These are phyloP conservation scores for Sebastolobus alascanus DNA, from an alignment of 2,797 vertebrate species.

Conservation along the genomic window DNA sequence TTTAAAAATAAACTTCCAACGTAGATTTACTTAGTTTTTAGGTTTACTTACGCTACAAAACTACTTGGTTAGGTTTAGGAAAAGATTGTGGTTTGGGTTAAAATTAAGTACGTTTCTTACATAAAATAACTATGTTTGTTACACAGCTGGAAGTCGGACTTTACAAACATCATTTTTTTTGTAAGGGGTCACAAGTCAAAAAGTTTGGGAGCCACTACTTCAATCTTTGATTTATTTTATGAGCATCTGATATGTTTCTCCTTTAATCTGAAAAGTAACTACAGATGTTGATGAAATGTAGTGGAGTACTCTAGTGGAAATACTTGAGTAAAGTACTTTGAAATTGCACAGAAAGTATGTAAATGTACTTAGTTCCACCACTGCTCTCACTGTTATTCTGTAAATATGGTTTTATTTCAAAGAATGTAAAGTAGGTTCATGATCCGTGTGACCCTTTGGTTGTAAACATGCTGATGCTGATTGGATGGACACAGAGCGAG, in stretches of 20 bases:
- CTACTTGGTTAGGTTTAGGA: not conserved
- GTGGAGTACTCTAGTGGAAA: no score
- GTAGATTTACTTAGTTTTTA: no score
- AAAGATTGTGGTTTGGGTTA: not conserved
- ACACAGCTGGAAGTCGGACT: no score
- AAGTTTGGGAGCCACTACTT: no score
- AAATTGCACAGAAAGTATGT: not conserved
- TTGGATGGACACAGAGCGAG: not conserved
- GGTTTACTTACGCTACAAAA: not conserved
- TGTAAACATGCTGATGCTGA: slow-evolving; percentile 29
- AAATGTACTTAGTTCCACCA: not conserved
- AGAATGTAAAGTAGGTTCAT: not conserved
- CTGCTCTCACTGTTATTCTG: not conserved
- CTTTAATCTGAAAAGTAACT: not conserved
- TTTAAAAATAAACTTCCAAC: not conserved
- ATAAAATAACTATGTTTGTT: no score
- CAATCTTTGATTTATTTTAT: not conserved
- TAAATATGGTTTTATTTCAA: not conserved
- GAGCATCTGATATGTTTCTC: not conserved
- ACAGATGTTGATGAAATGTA: not conserved
- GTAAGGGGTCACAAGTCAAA: no score
- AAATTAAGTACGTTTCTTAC: not conserved
- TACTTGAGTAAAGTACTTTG: not conserved
- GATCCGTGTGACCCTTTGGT: not conserved
- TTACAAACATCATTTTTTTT: no score